phyloP scores from a whole-genome alignment of 2,113 vertebrate genomes.

The Pachycephala philippinensis region DNA sequence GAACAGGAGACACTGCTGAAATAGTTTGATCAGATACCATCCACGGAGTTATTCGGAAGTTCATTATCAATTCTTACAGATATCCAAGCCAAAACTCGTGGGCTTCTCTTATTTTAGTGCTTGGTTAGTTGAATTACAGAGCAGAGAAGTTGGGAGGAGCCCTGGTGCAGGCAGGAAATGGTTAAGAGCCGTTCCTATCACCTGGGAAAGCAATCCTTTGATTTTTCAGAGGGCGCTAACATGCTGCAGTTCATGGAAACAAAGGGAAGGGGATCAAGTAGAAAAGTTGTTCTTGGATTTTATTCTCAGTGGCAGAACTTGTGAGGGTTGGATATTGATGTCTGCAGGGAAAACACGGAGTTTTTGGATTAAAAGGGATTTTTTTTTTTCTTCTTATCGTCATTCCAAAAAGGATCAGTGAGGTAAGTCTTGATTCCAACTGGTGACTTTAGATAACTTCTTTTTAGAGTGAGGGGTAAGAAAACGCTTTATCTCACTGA shows the following conservation, averaged over 20 bases:
- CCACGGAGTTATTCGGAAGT: background rate
- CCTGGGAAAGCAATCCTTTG: constrained; percentile 62
- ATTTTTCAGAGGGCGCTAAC: constrained; percentile 67
- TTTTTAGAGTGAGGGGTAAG: background rate
- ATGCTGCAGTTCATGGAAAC: constrained; percentile 51
- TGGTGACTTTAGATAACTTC: background rate
- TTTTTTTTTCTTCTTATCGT: background rate
- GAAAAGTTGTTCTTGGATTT: constrained; percentile 20
- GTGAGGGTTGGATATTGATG: constrained; percentile 1
- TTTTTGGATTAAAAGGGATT: background rate
- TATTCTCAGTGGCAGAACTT: constrained; percentile 9
- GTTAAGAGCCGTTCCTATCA: constrained; percentile 48
- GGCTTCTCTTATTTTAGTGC: background rate
- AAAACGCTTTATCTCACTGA: background rate
- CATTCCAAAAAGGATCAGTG: background rate
- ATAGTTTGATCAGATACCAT: background rate
- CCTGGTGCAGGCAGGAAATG: constrained; percentile 40
- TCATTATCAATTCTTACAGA: background rate
- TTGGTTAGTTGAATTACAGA: background rate
- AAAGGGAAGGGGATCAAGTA: constrained; percentile 43
- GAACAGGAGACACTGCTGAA: background rate
- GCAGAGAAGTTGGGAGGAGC: constrained; percentile 6
- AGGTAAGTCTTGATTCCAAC: background rate
- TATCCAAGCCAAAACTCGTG: background rate
- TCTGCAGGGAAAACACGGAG: background rate